Conservation (phyloP, 2,113 vertebrate genomes). For the Acinonyx jubatus region DNA sequence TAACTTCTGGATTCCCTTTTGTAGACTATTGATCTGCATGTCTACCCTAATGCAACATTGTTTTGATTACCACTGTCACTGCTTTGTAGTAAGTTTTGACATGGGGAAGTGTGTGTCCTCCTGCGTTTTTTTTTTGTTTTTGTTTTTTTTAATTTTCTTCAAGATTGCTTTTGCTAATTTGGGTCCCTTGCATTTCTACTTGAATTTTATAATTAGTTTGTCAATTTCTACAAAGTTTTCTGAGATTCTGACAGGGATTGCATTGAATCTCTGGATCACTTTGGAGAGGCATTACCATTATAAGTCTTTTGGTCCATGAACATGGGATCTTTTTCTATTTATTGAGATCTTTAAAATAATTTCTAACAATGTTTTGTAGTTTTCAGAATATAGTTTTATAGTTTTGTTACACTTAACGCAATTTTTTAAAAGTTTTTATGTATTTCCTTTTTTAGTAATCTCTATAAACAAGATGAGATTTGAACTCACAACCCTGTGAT, state of each 20-base stretch:
- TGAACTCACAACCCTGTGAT: too few species aligned
- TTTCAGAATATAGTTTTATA: neutral
- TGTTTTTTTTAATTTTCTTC: neutral
- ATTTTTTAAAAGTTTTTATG: too few species aligned
- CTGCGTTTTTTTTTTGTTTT: neutral
- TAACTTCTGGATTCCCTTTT: neutral
- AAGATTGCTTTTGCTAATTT: neutral
- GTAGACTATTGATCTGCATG: neutral
- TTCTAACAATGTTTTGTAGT: neutral
- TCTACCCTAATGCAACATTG: neutral
- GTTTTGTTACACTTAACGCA: neutral
- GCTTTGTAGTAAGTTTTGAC: neutral
- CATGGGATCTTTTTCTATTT: neutral
- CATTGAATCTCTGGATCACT: neutral
- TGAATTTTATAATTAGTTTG: neutral
- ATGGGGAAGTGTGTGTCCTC: neutral
- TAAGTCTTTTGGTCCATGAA: neutral
- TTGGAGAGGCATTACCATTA: neutral
- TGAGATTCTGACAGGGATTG: neutral
- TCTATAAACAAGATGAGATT: too few species aligned
- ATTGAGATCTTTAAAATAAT: neutral
- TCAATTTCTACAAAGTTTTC: neutral
- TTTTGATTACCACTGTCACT: neutral
- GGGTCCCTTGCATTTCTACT: neutral
- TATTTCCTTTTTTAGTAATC: too few species aligned